Conservation (phyloP, 2,797 vertebrate genomes). For the Siniperca scherzeri region DNA sequence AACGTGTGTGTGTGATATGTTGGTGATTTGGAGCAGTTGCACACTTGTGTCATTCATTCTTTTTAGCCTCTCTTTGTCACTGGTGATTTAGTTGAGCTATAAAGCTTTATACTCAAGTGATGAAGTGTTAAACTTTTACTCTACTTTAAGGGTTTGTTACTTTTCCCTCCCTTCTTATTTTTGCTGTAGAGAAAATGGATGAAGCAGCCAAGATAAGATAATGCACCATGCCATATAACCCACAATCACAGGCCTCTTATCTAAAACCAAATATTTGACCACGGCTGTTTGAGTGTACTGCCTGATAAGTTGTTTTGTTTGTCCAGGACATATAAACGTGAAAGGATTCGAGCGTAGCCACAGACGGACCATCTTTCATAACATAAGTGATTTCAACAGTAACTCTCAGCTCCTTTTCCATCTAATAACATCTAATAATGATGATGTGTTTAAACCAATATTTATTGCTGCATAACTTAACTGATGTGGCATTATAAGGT, state of each 20-base stretch:
- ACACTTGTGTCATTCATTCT: not conserved
- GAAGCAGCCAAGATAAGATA: conserved; percentile 58
- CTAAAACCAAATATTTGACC: conserved; percentile 81
- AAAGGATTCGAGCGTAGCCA: conserved; percentile 44
- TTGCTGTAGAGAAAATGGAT: conserved; percentile 30
- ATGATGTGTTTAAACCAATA: conserved; percentile 3
- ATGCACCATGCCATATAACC: conserved; percentile 35
- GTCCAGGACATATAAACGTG: conserved; percentile 60
- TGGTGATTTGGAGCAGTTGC: not conserved
- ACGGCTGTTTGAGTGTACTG: conserved; percentile 61
- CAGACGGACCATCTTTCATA: conserved; percentile 11
- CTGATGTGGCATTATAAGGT: not conserved
- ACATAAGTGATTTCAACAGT: conserved; percentile 22
- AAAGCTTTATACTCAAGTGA: not conserved
- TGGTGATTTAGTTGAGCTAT: not conserved
- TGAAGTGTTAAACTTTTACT: not conserved
- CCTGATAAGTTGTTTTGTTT: conserved; percentile 77
- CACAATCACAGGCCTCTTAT: conserved; percentile 73
- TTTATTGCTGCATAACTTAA: not conserved
- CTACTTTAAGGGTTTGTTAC: not conserved
- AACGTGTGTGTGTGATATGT: conserved; percentile 18
- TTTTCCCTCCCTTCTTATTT: conserved; percentile 5
- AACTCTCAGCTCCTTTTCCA: conserved; percentile 14
- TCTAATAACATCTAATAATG: not conserved
- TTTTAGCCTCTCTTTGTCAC: not conserved